Base-by-base conservation (phyloP, 2,113 vertebrate genomes). In the Erinaceus europaeus region DNA sequence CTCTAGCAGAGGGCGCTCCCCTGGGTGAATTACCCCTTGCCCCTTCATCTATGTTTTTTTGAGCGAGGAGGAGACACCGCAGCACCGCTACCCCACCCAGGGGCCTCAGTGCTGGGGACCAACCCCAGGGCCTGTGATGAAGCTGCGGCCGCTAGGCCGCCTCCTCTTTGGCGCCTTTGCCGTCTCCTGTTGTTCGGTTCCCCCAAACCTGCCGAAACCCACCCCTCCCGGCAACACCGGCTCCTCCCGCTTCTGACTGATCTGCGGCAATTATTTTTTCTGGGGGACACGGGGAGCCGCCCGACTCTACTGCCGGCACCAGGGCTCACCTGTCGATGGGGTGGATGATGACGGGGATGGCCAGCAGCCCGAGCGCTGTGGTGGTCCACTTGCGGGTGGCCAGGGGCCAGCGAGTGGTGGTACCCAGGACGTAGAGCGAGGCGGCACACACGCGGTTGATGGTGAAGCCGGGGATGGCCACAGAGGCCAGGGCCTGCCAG, bases 241-340 rank as follows among this genome's bases (percentile, higher is more conserved):
- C 46, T 27, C n/a, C 67, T 14, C 10, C 29, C 59, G 18, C 7
- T 55, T 65, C 79, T 34, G 68, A 13, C 13, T 34, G 36, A 48
- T 81, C 55, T 17, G 1, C 48, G 83, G 75, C 59, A 62, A 14
- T 32, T 5, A 15, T 23, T 82, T 87, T 44, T 29, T 36, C 64
- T 62, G 67, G 57, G 40, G 40, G 38, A 90, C n/a, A n/a, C n/a
- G n/a, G n/a, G n/a, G n/a, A n/a, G n/a, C n/a, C n/a, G n/a, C n/a
- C n/a, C n/a, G n/a, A n/a, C n/a, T n/a, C n/a, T n/a, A n/a, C n/a
- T n/a, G n/a, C n/a, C n/a, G n/a, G n/a, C n/a, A n/a, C n/a, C n/a
- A n/a, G n/a, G n/a, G n/a, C 97, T 17, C 25, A 98, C 99, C 98
- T 98, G 98, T 99, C 99, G 0, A 99, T 99, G 77, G 99, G 99